Evolutionary conservation across 1,140 invertebrate genomes (phyloP).

Genomic region (Drosophila tani): DNA sequence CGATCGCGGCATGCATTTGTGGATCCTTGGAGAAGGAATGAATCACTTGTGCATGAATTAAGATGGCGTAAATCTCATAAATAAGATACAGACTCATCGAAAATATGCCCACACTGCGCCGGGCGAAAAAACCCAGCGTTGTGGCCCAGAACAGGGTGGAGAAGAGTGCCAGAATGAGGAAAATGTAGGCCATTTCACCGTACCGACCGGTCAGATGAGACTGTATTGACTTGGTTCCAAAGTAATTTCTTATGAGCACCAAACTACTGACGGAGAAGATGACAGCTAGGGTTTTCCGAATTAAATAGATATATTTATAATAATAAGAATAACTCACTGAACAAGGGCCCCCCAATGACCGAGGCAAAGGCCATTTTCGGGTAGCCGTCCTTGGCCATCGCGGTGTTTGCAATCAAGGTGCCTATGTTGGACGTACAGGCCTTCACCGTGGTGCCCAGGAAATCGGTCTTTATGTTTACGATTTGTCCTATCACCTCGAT

Average conservation of each 20-base stretch:
- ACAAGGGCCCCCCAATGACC: conserved; percentile 33
- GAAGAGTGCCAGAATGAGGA: conserved; percentile 10
- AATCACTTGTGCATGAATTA: conserved; percentile 14
- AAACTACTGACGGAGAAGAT: conserved; percentile 21
- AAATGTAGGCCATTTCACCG: conserved; percentile 24
- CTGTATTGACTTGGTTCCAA: background rate
- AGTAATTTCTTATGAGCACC: background rate
- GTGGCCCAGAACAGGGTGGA: conserved; percentile 28
- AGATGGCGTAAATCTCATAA: conserved; percentile 14
- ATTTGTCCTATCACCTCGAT: conserved; percentile 30
- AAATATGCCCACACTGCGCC: conserved; percentile 35
- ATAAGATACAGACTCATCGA: conserved; percentile 15
- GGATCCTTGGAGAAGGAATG: conserved; percentile 28
- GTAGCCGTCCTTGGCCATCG: conserved; percentile 43
- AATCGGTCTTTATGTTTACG: conserved; percentile 1
- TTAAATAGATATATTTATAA: too few relatives aligned
- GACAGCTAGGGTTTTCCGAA: conserved; percentile 1
- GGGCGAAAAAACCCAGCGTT: conserved; percentile 31
- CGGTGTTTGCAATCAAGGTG: conserved; percentile 24
- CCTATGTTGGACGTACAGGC: conserved; percentile 17
- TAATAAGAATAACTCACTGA: conserved; percentile 18
- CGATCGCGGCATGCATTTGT: background rate
- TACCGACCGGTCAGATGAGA: conserved; percentile 6
- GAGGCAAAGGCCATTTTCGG: conserved; percentile 47
- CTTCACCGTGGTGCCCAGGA: conserved; percentile 39